Evolutionary conservation across 2,888 invertebrate species (phyloP), one percentile per base, ranked within the genome.

Genomic region (Tenodera sinensis): DNA sequence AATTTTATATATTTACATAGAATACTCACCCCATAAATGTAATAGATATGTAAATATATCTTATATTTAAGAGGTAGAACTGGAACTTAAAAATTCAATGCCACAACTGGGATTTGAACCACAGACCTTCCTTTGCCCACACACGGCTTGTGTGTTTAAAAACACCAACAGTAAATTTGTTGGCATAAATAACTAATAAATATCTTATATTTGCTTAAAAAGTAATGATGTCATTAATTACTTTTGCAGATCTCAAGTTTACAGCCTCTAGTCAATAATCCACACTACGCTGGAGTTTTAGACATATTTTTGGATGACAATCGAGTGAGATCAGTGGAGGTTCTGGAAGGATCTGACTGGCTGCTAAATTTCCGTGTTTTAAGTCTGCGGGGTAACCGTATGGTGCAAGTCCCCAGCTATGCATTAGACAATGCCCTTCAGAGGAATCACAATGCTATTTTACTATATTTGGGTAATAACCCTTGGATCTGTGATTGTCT

Each of bases 401-500:
- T 98, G 84, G 95, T 95, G 88, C 93, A 97, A 97, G 93, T 97
- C 85, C 97, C 97, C 14, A 96, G 97, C 0, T 97, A 97, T 92
- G 97, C 96, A 0, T 93, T 98, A 90, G 97, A 97, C 92, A 96
- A 97, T 92, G 97, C 96, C 0, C 94, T 98, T 42, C 95, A 96
- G 91, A 95, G 95, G 87, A 97, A 97, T 92, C 94, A 94, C 83
- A 96, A 96, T 91, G 96, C 96, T 83, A 96, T 95, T 92, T 94
- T 96, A 89, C 93, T 97, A 54, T 95, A 95, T 92, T 93, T 97
- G 0, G 97, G 97, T 0, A 94, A 95, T 90, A 98, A 98, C 93
- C 97, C 97, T 0, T 98, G 97, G 97, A 94, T 95, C 42, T 98
- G 98, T 92, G 97, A 97, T 92, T 98, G 98, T 91, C 95, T 95